These are phyloP conservation scores for Dioctria linearis DNA, from an alignment of 2,888 invertebrate species.

Conservation along the genomic window DNA sequence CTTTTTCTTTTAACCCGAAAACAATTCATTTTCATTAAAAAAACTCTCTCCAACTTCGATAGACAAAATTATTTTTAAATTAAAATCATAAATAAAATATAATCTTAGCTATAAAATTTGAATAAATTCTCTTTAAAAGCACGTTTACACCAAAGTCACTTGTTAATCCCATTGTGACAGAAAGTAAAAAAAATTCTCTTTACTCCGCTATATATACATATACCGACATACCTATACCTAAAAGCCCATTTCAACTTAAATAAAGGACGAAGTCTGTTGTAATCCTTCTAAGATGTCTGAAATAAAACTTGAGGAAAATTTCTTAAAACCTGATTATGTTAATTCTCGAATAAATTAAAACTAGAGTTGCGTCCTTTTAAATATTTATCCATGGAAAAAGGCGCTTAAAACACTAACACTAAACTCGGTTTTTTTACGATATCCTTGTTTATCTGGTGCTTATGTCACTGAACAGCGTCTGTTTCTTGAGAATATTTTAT, in stretches of 20 bases:
- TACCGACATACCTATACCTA: not conserved
- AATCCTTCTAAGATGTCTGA: constrained; percentile 26
- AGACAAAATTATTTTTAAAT: not conserved
- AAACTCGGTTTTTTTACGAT: not conserved
- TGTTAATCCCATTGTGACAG: constrained; percentile 11
- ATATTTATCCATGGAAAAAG: constrained; percentile 24
- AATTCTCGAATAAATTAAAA: constrained; percentile 41
- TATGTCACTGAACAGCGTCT: constrained; percentile 38
- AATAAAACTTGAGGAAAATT: constrained; percentile 20
- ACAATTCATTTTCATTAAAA: too few relatives aligned
- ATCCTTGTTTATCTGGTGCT: constrained; percentile 33
- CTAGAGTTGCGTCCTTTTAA: constrained; percentile 25
- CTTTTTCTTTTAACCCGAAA: too few relatives aligned
- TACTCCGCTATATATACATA: not conserved
- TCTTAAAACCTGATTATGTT: constrained; percentile 40
- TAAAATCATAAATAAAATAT: not conserved
- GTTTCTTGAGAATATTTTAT: constrained; percentile 37
- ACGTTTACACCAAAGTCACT: constrained; percentile 42
- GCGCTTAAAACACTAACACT: constrained; percentile 16
- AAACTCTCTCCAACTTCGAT: too few relatives aligned
- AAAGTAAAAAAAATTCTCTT: constrained; percentile 1
- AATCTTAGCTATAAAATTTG: not conserved
- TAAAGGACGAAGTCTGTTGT: constrained; percentile 1
- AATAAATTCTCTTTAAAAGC: not conserved
- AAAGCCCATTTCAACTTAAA: not conserved